Evolutionary conservation across 2,888 invertebrate species (phyloP), one percentile per base, ranked within the genome.

Genomic region (Phortica magna): DNA sequence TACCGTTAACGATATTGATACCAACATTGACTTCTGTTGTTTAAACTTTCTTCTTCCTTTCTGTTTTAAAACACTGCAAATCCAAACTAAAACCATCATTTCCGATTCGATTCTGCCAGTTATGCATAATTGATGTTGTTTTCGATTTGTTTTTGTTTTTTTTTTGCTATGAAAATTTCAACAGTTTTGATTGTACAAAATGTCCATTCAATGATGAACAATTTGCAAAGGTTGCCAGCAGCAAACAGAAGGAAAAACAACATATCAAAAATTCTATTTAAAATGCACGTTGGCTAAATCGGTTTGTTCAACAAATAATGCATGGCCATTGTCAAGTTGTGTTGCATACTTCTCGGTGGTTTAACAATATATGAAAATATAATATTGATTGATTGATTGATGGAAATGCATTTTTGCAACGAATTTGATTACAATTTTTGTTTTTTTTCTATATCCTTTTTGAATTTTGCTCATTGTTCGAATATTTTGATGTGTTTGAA

Each of bases 401-500:
- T 12, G 0, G 48, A 48, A 48, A 48, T 48, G 22, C 64, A 14
- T 39, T 68, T 57, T 68, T 17, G 17, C 22, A 19, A 9, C 12
- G 55, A 67, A 71, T 75, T 42, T 41, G 17, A 41, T 48, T 48
- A 48, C 31, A 31, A 48, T 43, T 70, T 22, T 43, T 42, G 42
- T 42, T 70, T 59, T 57, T n/a, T 68, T 17, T 71, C 14, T 55
- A 53, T 55, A 75, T 74, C 77, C 31, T 57, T 75, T 67, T 48
- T 31, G 31, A 31, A 14, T 14, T 48, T 48, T 48, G 9, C 48
- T 12, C 1, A 48, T 14, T 14, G 14, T 48, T 48, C 14, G 14
- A 48, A 48, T 12, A 1, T 48, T 12, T 76, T 80, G 79, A 78
- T 79, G 76, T 78, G 79, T 79, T 77, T 78, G 75, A 43, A 76